phyloP scores from a whole-genome alignment of 2,797 vertebrate genomes.

The Falco biarmicus region DNA sequence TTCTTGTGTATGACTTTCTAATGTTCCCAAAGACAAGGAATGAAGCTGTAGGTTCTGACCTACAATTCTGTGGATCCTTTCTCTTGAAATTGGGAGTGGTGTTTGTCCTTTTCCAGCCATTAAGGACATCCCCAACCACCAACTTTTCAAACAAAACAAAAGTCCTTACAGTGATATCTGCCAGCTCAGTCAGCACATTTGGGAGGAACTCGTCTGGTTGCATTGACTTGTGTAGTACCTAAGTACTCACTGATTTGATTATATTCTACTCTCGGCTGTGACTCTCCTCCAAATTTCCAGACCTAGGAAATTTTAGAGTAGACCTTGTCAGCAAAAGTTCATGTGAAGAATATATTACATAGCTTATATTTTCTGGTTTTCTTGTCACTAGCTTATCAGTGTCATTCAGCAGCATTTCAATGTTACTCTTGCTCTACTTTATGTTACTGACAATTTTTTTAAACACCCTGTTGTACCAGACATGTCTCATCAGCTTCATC shows the following conservation, averaged over 20 bases:
- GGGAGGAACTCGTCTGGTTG: background rate
- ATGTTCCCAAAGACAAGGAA: background rate
- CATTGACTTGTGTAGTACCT: background rate
- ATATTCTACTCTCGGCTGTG: background rate
- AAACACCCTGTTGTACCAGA: background rate
- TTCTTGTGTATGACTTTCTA: background rate
- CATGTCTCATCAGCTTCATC: background rate
- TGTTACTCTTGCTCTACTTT: background rate
- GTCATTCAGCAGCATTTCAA: background rate
- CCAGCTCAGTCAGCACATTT: background rate
- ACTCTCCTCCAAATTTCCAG: background rate
- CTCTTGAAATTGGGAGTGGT: background rate
- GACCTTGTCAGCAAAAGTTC: background rate
- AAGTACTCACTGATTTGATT: background rate
- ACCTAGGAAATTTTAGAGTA: background rate
- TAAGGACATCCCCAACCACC: background rate
- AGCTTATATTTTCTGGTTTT: background rate
- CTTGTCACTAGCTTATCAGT: background rate
- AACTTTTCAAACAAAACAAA: background rate
- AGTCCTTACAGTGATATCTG: background rate
- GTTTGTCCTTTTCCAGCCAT: background rate
- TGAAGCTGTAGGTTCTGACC: background rate
- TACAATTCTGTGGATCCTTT: background rate
- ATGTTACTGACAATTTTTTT: background rate
- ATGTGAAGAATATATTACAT: background rate